Conservation (phyloP, 1,140 invertebrate species). For the Bombus breviceps region DNA sequence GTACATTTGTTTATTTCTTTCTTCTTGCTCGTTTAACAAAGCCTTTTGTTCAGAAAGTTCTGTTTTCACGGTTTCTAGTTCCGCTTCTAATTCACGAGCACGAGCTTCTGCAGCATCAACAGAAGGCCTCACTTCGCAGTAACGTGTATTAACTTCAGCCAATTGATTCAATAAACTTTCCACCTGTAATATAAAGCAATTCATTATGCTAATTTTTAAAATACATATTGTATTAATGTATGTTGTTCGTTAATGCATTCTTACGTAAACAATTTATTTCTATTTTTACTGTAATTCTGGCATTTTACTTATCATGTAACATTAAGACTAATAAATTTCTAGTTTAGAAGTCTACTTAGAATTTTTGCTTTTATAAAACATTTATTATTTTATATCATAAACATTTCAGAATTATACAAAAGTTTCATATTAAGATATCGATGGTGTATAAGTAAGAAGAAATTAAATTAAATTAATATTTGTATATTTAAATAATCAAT, state of each 20-base stretch:
- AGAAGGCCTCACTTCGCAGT: constrained; percentile 85
- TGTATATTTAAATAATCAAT: no score
- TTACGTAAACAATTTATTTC: no score
- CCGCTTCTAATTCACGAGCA: constrained; percentile 86
- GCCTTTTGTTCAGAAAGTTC: constrained; percentile 83
- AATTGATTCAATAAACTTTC: constrained; percentile 90
- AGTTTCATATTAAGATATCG: no score
- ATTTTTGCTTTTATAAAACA: no score
- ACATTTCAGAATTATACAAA: no score
- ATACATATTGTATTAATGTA: not conserved
- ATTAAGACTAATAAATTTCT: not conserved
- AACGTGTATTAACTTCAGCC: constrained; percentile 89
- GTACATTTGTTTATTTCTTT: constrained; percentile 89
- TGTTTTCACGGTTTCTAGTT: constrained; percentile 87
- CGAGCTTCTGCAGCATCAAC: constrained; percentile 86
- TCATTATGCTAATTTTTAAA: not conserved
- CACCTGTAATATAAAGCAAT: constrained; percentile 69
- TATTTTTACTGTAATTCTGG: no score
- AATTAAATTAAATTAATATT: no score
- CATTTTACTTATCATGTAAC: no score
- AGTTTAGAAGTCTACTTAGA: not conserved
- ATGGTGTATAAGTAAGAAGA: no score
- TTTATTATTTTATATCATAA: no score
- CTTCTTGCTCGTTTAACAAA: constrained; percentile 86
- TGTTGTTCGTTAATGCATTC: not conserved